Base-by-base conservation (phyloP, 2,797 vertebrate species). In the Urocyon cinereoargenteus region DNA sequence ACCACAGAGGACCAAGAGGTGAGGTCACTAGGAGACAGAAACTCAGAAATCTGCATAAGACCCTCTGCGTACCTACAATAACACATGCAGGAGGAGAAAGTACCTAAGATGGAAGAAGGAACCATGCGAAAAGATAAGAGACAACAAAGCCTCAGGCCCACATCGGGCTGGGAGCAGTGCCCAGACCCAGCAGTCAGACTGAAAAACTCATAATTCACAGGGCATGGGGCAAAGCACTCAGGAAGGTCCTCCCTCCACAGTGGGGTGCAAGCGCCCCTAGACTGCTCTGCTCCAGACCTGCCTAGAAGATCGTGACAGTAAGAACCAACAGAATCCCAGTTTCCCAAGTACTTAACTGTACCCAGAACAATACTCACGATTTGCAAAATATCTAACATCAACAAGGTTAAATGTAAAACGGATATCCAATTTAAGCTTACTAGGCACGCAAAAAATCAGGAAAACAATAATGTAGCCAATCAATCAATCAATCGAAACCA, bases 11-110 rank as follows among this genome's bases (percentile, higher is more conserved):
- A 51, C 72, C 81, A 51, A 59, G 73, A 79, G 61, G 40, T 24
- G 49, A 86, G 64, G 28, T 66, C 66, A 55, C 8, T 24, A n/a
- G 13, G n/a, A 78, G 66, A 45, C 8, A 64, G 36, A 62, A 36
- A 22, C 57, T 72, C 57, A 21, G 57, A 49, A 31, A 45, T 26
- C n/a, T 61, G 40, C 87, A 51, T 0, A 26, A 34, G 18, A 8
- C 49, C 49, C 36, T 34, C 1, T 0, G 1, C 10, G 22, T 2
- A 55, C 12, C 28, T 4, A 49, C n/a, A 26, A 59, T 49, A 3
- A 36, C 34, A 28, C 26, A 28, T 14, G 24, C 11, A 4, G 9
- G 22, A 15, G 16, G 24, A 34, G 82, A 85, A 90, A 40, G 61
- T 10, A 14, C 11, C 5, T 12, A 22, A 61, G 64, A 21, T 18